Evolutionary conservation across 2,888 invertebrate genomes (phyloP).

Genomic region (Lasioglossum vierecki): DNA sequence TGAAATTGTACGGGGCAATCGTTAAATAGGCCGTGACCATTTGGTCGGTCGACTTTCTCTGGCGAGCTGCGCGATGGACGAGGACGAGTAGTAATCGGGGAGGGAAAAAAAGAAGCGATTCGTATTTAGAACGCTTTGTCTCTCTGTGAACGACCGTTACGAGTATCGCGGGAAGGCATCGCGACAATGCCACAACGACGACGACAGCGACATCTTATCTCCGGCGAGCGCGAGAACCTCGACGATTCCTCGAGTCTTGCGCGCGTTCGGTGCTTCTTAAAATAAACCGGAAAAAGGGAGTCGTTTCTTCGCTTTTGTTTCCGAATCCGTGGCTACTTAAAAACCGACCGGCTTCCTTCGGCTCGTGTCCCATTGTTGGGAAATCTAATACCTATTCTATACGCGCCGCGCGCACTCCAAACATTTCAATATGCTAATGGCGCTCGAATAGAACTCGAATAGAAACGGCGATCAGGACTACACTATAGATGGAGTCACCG

Average conservation of each 20-base stretch:
- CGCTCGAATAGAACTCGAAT: background rate
- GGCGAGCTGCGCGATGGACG: conserved; percentile 65
- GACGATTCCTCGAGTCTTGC: background rate
- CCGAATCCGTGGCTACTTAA: conserved; percentile 6
- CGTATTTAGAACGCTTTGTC: conserved; percentile 50
- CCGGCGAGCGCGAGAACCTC: background rate
- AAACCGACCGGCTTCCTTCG: background rate
- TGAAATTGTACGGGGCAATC: conserved; percentile 60
- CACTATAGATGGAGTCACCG: background rate
- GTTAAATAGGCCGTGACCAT: conserved; percentile 80
- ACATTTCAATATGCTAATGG: conserved; percentile 1
- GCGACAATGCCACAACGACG: background rate
- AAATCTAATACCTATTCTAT: conserved; percentile 3
- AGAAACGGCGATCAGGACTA: background rate
- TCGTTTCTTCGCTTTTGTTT: conserved; percentile 8
- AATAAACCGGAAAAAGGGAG: conserved; percentile 34
- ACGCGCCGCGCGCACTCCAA: background rate
- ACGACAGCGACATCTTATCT: conserved; percentile 39
- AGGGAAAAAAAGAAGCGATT: conserved; percentile 41
- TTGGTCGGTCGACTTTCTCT: conserved; percentile 79
- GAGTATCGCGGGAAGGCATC: conserved; percentile 23
- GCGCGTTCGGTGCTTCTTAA: conserved; percentile 20
- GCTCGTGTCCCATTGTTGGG: conserved; percentile 1
- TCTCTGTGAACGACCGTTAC: conserved; percentile 7
- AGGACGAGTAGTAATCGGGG: conserved; percentile 54